Evolutionary conservation across 2,888 invertebrate species (phyloP), one percentile per base, ranked within the genome.

Genomic region (Drosophila kambysellisi): DNA sequence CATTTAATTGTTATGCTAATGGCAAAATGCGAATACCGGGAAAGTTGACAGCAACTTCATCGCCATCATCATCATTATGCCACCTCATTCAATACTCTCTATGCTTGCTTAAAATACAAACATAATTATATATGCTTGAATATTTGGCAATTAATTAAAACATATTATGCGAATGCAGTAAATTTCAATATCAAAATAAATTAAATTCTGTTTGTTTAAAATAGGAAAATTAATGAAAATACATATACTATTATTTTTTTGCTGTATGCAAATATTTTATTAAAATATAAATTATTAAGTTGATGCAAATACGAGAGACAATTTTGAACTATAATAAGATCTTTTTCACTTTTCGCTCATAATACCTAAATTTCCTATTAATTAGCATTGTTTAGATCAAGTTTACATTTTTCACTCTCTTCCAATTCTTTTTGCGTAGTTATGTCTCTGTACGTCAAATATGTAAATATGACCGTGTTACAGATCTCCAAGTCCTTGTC

Each of bases 1-100:
- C 41, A 57, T 65, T 88, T 78, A 83, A 86, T 74, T 78, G 81
- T 88, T 69, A 78, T 78, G 87, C 67, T 80, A 80, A 88, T 81
- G 63, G 39, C 30, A 57, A 53, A 69, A 62, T 66, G 29, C 50
- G 33, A 60, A 29, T 52, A 66, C 72, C 78, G 89, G 75, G 89
- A 84, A 88, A 88, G 89, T 85, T 88, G 33, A 9, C 58, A 62
- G 29, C 33, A 53, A 39, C 51, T 17, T 29, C 39, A 41, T 29
- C 25, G 63, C 35, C 37, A 43, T 29, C 6, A 71, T 65, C 30
- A 75, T 63, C 56, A 65, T 71, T 65, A 71, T 68, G 71, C 39
- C 30, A 62, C 62, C 56, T 56, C 29, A 48, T 59, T 70, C 8
- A 68, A 68, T 50, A 41, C 41, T 67, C 68, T 56, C 68, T 33